These are phyloP conservation scores for Trachymyrmex septentrionalis DNA, from an alignment of 1,140 invertebrate genomes.

Conservation along the genomic window DNA sequence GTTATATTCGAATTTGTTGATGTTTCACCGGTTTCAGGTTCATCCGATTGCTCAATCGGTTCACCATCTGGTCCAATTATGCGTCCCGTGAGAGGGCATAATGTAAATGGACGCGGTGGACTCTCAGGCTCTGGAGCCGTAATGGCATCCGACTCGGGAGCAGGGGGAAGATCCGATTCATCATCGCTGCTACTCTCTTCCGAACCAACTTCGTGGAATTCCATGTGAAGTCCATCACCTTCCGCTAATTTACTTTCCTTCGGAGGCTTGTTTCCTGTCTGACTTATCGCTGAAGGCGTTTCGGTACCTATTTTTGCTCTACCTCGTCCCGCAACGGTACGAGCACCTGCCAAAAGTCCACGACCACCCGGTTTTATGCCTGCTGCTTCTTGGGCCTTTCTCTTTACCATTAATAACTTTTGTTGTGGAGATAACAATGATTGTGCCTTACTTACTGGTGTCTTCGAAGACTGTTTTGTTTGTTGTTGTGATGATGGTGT, in stretches of 20 bases:
- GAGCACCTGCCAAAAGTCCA: constrained; percentile 73
- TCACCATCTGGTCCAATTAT: constrained; percentile 91
- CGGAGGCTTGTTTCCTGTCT: constrained; percentile 75
- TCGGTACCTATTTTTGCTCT: constrained; percentile 71
- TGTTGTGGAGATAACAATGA: constrained; percentile 84
- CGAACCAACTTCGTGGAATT: constrained; percentile 84
- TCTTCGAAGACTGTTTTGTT: constrained; percentile 76
- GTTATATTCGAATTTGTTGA: constrained; percentile 57
- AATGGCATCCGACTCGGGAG: constrained; percentile 88
- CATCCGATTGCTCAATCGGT: constrained; percentile 85
- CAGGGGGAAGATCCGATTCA: constrained; percentile 87
- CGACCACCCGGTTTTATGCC: constrained; percentile 78
- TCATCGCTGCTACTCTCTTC: constrained; percentile 88
- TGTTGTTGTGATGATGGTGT: neutral
- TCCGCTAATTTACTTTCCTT: constrained; percentile 86
- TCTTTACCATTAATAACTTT: constrained; percentile 84
- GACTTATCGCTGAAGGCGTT: constrained; percentile 21
- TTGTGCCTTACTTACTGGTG: constrained; percentile 77
- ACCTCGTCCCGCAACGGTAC: constrained; percentile 68
- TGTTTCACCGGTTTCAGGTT: constrained; percentile 67
- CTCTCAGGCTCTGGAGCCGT: constrained; percentile 87
- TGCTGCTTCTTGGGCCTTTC: constrained; percentile 84
- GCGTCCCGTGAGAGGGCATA: constrained; percentile 90
- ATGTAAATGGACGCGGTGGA: constrained; percentile 89
- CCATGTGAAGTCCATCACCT: constrained; percentile 85